Evolutionary conservation across 2,113 vertebrate species (phyloP).

Genomic region (Lampris incognitus): DNA sequence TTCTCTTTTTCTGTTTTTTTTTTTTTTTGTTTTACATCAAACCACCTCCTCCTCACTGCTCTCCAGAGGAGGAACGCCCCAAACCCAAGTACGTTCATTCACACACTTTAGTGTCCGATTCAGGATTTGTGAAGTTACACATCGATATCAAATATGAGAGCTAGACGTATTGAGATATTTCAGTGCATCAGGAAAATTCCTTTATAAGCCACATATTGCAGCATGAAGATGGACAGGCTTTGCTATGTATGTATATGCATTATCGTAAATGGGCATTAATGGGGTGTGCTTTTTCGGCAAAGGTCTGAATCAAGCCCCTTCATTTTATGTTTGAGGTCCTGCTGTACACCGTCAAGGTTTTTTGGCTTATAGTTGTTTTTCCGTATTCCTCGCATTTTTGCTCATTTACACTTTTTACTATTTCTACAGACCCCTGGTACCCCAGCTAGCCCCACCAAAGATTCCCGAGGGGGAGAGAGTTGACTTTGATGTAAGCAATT

Average conservation of each 20-base stretch:
- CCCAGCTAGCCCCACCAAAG: slow-evolving; percentile 81
- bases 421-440: slow-evolving; percentile 72
- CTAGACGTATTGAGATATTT: no score
- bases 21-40: slow-evolving; percentile 2
- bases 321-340: neutral
- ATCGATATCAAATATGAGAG: no score
- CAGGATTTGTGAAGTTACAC: no score
- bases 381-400: neutral
- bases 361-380: neutral
- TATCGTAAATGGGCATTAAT: no score
- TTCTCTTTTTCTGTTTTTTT: neutral
- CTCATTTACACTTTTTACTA: neutral
- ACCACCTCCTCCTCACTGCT: no score
- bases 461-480: slow-evolving; percentile 85
- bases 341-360: neutral
- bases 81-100: slow-evolving; percentile 79
- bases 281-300: no score
- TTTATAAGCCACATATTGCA: no score
- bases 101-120: neutral
- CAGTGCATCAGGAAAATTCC: no score
- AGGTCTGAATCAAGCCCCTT: no score
- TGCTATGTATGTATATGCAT: no score
- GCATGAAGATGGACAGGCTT: no score
- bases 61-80: slow-evolving; percentile 80
- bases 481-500: slow-evolving; percentile 82